Evolutionary conservation across 2,797 vertebrate genomes (phyloP).

Genomic region (Carapus acus): DNA sequence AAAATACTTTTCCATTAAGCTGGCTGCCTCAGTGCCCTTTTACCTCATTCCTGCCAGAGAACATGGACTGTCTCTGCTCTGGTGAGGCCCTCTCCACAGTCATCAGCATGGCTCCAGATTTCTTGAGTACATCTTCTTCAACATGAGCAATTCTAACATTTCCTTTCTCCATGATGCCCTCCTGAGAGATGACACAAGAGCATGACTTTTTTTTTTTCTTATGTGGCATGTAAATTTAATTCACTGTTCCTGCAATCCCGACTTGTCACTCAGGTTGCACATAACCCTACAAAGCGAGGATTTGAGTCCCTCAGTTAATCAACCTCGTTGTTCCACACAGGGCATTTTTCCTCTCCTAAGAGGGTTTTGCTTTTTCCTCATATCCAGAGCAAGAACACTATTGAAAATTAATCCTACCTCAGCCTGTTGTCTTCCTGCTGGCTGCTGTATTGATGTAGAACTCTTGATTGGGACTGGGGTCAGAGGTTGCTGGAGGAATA

Average conservation of each 20-base stretch:
- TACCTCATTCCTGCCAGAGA: conserved; percentile 43
- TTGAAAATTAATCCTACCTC: conserved; percentile 42
- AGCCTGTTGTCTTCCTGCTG: conserved; percentile 9
- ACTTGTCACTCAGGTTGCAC: too few species aligned
- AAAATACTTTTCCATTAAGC: too few species aligned
- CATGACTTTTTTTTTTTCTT: too few species aligned
- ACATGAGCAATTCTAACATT: conserved; percentile 57
- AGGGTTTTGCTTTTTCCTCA: too few species aligned
- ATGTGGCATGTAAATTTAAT: too few species aligned
- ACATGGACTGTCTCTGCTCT: conserved; percentile 45
- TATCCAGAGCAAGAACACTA: too few species aligned
- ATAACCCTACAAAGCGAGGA: too few species aligned
- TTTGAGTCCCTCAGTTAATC: too few species aligned
- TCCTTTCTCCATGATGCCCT: conserved; percentile 42
- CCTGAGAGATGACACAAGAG: conserved; percentile 26
- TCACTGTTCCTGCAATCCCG: too few species aligned
- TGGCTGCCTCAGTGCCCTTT: conserved; percentile 9
- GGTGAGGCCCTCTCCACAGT: conserved; percentile 47
- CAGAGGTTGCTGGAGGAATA: conserved; percentile 56
- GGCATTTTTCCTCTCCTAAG: too few species aligned
- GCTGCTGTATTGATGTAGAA: not conserved
- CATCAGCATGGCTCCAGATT: conserved; percentile 56
- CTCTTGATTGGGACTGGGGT: conserved; percentile 40
- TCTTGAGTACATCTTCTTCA: conserved; percentile 51
- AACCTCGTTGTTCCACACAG: too few species aligned